Evolutionary conservation across 2,888 invertebrate species (phyloP).

Genomic region (Deladenus siricidicola): DNA sequence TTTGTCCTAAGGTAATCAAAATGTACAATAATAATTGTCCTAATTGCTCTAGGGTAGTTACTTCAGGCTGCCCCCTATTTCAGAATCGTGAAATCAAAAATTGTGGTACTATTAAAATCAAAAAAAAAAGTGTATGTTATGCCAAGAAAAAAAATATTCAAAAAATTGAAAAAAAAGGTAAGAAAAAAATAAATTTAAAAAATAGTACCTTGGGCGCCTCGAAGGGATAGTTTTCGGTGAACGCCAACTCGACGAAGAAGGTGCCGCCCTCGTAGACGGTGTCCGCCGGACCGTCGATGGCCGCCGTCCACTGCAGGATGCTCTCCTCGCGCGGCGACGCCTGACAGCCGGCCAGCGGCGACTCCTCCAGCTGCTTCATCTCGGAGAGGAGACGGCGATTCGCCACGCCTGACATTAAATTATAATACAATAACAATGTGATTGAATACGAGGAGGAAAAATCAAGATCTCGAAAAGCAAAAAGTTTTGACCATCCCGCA

Average conservation of each 20-base stretch:
- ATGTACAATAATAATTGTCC: too few species aligned
- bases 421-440: too few species aligned
- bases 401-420: conserved; percentile 18
- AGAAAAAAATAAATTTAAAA: not conserved
- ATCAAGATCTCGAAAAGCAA: too few species aligned
- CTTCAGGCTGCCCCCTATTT: too few species aligned
- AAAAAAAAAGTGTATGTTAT: not conserved
- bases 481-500: too few species aligned
- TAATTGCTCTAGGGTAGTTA: too few species aligned
- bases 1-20: too few species aligned
- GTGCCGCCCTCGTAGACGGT: conserved; percentile 97
- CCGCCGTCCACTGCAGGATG: conserved; percentile 92
- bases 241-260: conserved; percentile 93
- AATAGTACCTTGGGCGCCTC: conserved; percentile 84
- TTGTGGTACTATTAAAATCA: not conserved
- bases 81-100: too few species aligned
- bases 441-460: too few species aligned
- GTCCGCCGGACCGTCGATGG: conserved; percentile 88
- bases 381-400: conserved; percentile 13
- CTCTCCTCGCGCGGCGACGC: conserved; percentile 70
- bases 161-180: too few species aligned
- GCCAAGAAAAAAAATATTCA: not conserved
- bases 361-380: conserved; percentile 1
- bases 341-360: conserved; percentile 17
- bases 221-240: conserved; percentile 93